These are phyloP conservation scores for Fragum sueziense DNA, from an alignment of 2,888 invertebrate genomes.

Conservation along the genomic window DNA sequence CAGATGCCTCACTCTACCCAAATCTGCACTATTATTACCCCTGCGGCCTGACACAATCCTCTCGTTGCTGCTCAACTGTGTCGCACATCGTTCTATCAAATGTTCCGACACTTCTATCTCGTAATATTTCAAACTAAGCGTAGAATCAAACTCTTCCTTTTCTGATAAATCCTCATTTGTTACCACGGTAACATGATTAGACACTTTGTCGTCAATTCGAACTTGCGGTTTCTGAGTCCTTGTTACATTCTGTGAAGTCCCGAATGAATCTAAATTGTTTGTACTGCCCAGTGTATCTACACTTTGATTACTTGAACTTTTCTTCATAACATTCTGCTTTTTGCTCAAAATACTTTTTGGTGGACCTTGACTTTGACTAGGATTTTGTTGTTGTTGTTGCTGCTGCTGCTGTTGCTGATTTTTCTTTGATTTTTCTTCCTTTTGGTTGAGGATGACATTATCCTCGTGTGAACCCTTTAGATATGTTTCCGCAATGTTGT, in stretches of 20 bases:
- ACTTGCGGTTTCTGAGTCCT: constrained; percentile 43
- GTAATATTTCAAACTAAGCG: constrained; percentile 74
- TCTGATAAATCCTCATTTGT: constrained; percentile 34
- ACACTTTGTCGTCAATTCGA: constrained; percentile 53
- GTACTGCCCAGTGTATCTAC: constrained; percentile 20
- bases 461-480: constrained; percentile 56
- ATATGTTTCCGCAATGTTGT: constrained; percentile 77
- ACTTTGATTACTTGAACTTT: constrained; percentile 36
- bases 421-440: constrained; percentile 51
- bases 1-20: constrained; percentile 75
- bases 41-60: constrained; percentile 73
- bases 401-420: constrained; percentile 37
- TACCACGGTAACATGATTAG: constrained; percentile 7
- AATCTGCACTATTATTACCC: constrained; percentile 56
- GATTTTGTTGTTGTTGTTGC: constrained; percentile 39
- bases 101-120: constrained; percentile 78
- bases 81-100: constrained; percentile 80
- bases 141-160: constrained; percentile 79
- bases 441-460: constrained; percentile 46
- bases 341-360: constrained; percentile 59
- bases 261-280: constrained; percentile 25
- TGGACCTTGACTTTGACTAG: constrained; percentile 41
- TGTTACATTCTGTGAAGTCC: constrained; percentile 34
- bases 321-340: constrained; percentile 49
- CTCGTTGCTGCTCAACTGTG: constrained; percentile 79